These are phyloP conservation scores for Torymus tubicola DNA, from an alignment of 2,888 invertebrate species.

Conservation along the genomic window DNA sequence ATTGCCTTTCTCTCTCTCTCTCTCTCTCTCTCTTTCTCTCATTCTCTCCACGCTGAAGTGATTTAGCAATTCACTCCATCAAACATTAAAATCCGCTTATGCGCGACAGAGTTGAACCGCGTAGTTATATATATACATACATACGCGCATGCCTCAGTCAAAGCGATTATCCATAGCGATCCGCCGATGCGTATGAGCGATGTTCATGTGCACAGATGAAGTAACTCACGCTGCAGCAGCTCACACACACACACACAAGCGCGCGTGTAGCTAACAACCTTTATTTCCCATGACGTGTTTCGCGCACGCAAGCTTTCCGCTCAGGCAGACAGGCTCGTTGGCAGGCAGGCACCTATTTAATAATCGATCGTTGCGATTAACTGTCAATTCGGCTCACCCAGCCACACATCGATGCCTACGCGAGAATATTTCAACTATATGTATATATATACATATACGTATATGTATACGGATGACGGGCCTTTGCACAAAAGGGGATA, in stretches of 20 bases:
- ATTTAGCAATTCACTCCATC: background rate
- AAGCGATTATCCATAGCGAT: constrained; percentile 25
- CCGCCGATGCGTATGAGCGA: constrained; percentile 19
- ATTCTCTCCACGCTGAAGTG: background rate
- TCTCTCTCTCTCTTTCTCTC: too few species aligned
- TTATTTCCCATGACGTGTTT: constrained; percentile 15
- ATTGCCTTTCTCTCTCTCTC: too few species aligned
- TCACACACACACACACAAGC: background rate
- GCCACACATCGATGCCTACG: background rate
- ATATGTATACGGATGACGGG: too few species aligned
- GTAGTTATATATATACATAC: background rate
- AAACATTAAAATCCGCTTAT: constrained; percentile 42
- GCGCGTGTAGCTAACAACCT: background rate
- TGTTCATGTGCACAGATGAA: background rate
- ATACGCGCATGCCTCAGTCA: background rate
- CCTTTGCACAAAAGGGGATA: too few species aligned
- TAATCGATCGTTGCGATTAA: constrained; percentile 36
- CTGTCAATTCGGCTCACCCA: background rate
- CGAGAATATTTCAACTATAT: background rate
- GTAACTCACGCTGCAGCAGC: background rate
- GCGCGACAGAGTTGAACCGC: background rate
- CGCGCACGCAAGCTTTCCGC: constrained; percentile 17
- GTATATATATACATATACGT: background rate
- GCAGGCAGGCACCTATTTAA: constrained; percentile 9
- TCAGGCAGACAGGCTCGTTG: too few species aligned